phyloP scores from a whole-genome alignment of 2,888 invertebrate species.

The Drosophila barbarae region DNA sequence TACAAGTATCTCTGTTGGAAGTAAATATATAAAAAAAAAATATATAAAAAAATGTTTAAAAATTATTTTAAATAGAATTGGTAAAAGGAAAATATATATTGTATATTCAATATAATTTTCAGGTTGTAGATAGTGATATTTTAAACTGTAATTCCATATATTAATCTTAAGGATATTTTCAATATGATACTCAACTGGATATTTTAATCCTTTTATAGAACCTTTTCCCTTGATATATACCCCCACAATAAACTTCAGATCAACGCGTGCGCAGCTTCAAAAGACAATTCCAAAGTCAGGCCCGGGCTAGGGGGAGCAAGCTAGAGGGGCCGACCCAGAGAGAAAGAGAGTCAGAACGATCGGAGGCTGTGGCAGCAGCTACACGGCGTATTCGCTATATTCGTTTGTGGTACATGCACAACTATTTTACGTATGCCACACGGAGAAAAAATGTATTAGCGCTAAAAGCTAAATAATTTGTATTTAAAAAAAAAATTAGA shows the following conservation, averaged over 20 bases:
- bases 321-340: not conserved
- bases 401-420: constrained; percentile 72
- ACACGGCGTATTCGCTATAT: constrained; percentile 71
- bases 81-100: not conserved
- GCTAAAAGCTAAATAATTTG: not conserved
- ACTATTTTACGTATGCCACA: constrained; percentile 55
- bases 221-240: not conserved
- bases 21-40: no score
- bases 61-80: not conserved
- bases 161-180: no score
- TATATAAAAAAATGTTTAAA: no score
- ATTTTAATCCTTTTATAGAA: not conserved
- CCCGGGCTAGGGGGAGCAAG: not conserved
- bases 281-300: constrained; percentile 12
- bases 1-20: no score
- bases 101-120: no score
- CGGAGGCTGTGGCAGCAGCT: constrained; percentile 63
- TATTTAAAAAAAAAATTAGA: no score
- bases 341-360: constrained; percentile 39
- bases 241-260: constrained; percentile 2
- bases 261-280: constrained; percentile 23
- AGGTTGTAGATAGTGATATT: no score
- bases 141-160: not conserved
- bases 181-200: not conserved
- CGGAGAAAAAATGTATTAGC: not conserved